Percentiles rank a stretch among this genome's conserved stretches.
These are phyloP conservation scores for Smittia sp. DNA, from an alignment of 2,888 invertebrate genomes.

Conservation along the genomic window DNA sequence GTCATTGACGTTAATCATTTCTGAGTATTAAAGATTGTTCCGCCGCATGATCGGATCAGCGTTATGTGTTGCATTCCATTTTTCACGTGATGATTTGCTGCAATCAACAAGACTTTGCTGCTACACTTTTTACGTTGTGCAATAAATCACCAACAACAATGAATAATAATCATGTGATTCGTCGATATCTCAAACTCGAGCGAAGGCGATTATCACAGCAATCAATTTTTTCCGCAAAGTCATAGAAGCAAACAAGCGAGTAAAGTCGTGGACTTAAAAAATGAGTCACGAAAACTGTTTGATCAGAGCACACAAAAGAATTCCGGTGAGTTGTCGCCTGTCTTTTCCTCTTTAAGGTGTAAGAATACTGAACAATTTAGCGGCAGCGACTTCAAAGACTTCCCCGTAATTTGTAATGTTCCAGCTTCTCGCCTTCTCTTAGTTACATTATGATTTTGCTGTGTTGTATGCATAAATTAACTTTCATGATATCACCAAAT, in stretches of 20 bases:
- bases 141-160: neutral
- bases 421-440: neutral
- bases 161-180: neutral
- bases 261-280: neutral
- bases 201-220: neutral
- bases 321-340: neutral
- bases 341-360: neutral
- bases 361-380: neutral
- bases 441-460: slow-evolving; percentile 6
- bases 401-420: neutral
- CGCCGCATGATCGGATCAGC: too few relatives aligned
- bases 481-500: neutral
- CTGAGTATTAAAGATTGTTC: neutral
- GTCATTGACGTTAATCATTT: neutral
- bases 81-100: neutral
- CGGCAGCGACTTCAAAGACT: neutral
- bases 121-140: neutral
- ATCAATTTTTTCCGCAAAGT: neutral
- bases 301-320: slow-evolving; percentile 5
- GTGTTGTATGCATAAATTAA: slow-evolving; percentile 2
- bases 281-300: neutral
- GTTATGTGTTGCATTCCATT: too few relatives aligned
- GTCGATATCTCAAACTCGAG: neutral
- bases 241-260: neutral
- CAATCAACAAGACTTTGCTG: neutral